Evolutionary conservation across 2,888 invertebrate genomes (phyloP), one percentile per base, ranked within the genome.

Genomic region (Encarsia formosa): DNA sequence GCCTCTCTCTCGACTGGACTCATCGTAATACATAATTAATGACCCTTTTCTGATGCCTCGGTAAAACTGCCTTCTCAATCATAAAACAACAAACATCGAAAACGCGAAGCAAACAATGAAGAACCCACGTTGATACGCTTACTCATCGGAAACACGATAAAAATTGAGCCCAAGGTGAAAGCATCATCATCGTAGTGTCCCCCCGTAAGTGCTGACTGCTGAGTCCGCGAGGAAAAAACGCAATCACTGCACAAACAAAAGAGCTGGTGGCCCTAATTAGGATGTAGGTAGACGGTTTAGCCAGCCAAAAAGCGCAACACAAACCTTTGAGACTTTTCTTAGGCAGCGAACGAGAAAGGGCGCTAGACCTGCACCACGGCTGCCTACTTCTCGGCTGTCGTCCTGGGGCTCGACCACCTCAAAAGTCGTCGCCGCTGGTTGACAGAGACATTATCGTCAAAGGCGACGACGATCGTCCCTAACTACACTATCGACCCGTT

Each of bases 251-350:
- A 34, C 6, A 34, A 34, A 15, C 5, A 9, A 8, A 3, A 4
- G 4, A 18, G 8, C 5, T n/a, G n/a, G 3, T 16, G 18, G 34
- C 4, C 15, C 6, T 15, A 15, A 8, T 18, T 5, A 26, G 26
- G 26, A 11, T 5, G 26, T 11, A 5, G 26, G 11, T 8, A 26
- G 26, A 26, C 5, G 11, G 26, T 11, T 5, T 11, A 26, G 26
- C 26, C 11, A 26, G 26, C 8, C 5, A 11, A 11, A 11, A 26
- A 38, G 5, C 32, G 42, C 4, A 20, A 22, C 41, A 50, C 54
- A 55, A 48, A 65, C 65, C 63, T 64, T 65, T 61, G 60, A 64
- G 58, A 60, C 53, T 65, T 63, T 61, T 52, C 56, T 52, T 47
- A 58, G 60, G 59, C 63, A 62, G 56, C 59, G 58, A 42, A 59